Percentiles rank a stretch among this genome's conserved stretches.
phyloP scores from a whole-genome alignment of 2,888 invertebrate genomes.

The Eugnorisma glareosa region DNA sequence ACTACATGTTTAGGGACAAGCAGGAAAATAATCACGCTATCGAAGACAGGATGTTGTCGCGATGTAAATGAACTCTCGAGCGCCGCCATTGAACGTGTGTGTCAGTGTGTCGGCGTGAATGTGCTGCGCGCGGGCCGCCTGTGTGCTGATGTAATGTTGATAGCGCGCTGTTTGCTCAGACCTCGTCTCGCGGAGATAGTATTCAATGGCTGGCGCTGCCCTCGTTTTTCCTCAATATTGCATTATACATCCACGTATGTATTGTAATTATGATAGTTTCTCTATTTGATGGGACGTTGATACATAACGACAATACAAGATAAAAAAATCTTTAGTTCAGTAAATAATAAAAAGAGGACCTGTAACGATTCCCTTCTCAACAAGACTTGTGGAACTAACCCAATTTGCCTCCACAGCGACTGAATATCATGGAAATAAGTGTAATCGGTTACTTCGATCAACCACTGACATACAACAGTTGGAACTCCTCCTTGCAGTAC shows the following conservation, averaged over 20 bases:
- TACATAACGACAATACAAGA: not conserved
- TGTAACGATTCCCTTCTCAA: not conserved
- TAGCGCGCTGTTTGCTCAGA: conserved; percentile 61
- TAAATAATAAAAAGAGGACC: not conserved
- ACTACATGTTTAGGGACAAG: conserved; percentile 7
- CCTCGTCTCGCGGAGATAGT: conserved; percentile 33
- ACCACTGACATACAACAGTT: not conserved
- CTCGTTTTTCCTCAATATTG: conserved; percentile 46
- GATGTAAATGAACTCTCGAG: conserved; percentile 12
- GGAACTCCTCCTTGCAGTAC: no score
- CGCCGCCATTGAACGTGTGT: conserved; percentile 20
- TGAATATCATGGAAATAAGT: not conserved
- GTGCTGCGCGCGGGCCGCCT: not conserved
- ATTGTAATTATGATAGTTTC: not conserved
- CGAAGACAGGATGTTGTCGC: conserved; percentile 5
- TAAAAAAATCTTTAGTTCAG: not conserved
- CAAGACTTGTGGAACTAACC: not conserved
- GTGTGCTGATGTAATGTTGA: conserved; percentile 70
- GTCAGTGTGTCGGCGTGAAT: conserved; percentile 19
- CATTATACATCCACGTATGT: conserved; percentile 12
- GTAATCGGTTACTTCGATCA: not conserved
- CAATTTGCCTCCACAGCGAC: not conserved
- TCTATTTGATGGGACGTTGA: not conserved
- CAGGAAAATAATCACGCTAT: conserved; percentile 16
- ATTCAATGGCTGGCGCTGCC: conserved; percentile 50